phyloP scores from a whole-genome alignment of 2,113 vertebrate genomes.

The Toxotes jaculatrix region DNA sequence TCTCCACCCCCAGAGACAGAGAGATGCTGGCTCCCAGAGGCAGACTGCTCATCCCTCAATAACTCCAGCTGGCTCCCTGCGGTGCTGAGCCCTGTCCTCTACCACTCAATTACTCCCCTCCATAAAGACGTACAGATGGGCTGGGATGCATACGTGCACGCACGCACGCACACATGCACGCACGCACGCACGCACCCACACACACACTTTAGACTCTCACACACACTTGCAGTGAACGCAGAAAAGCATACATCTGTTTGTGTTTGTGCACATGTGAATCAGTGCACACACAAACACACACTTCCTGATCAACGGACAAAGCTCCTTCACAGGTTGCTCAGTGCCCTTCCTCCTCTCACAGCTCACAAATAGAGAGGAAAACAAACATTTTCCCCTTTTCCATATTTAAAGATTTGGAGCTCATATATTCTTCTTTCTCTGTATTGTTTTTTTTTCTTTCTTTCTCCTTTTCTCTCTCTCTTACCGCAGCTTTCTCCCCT shows the following conservation, averaged over 20 bases:
- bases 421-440: not conserved
- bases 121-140: conserved; percentile 77
- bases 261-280: conserved; percentile 5
- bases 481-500: not conserved
- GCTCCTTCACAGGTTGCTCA: conserved; percentile 8
- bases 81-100: conserved; percentile 76
- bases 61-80: conserved; percentile 77
- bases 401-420: conserved; percentile 30
- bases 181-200: conserved; percentile 15
- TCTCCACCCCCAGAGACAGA: conserved; percentile 29
- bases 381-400: conserved; percentile 25
- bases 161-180: conserved; percentile 13
- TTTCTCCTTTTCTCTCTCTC: not conserved
- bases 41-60: conserved; percentile 79
- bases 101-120: conserved; percentile 79
- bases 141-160: conserved; percentile 51
- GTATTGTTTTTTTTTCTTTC: conserved; percentile 9
- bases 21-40: conserved; percentile 70
- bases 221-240: conserved; percentile 12
- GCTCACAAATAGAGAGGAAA: conserved; percentile 14
- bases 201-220: conserved; percentile 2
- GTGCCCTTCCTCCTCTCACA: conserved; percentile 9
- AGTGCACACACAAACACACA: conserved; percentile 20
- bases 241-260: conserved; percentile 20
- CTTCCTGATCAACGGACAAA: conserved; percentile 20